A percentile compares a stretch with the other conserved stretches of the same genome.
Conservation (phyloP, 2,113 vertebrate species). For the Cyanoliseus patagonus region DNA sequence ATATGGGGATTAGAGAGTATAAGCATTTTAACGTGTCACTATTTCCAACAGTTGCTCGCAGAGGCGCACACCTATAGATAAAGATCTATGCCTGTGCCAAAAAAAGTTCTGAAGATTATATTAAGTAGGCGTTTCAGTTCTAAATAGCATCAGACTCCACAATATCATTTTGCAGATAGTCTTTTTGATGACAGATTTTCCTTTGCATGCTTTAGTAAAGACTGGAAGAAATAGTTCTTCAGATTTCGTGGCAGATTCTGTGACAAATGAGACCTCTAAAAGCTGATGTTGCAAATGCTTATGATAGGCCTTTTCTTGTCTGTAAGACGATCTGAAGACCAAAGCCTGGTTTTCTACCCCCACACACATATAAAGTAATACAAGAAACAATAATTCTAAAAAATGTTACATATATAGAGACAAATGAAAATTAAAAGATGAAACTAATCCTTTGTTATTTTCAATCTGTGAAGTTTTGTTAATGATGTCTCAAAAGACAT, state of each 20-base stretch:
- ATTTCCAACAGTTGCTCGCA: conserved; percentile 1
- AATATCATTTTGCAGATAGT: neutral
- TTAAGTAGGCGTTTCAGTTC: conserved; percentile 19
- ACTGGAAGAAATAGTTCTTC: neutral
- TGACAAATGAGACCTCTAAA: neutral
- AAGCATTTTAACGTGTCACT: neutral
- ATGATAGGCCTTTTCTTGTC: neutral
- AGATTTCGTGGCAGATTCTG: neutral
- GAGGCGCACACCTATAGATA: conserved; percentile 15
- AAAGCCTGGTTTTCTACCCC: neutral
- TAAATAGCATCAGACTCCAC: conserved; percentile 20
- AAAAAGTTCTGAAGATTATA: neutral
- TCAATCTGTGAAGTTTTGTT: neutral
- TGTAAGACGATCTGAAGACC: neutral
- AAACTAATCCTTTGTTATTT: neutral
- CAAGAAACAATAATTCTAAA: neutral
- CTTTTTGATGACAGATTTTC: conserved; percentile 12
- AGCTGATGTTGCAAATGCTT: neutral
- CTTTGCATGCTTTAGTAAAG: neutral
- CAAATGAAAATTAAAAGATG: neutral
- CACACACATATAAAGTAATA: neutral
- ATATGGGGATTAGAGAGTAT: neutral
- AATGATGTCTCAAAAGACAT: neutral
- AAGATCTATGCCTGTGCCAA: conserved; percentile 41
- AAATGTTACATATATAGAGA: neutral